Conservation (phyloP, 2,888 invertebrate species). For the Lycophotia porphyrea region DNA sequence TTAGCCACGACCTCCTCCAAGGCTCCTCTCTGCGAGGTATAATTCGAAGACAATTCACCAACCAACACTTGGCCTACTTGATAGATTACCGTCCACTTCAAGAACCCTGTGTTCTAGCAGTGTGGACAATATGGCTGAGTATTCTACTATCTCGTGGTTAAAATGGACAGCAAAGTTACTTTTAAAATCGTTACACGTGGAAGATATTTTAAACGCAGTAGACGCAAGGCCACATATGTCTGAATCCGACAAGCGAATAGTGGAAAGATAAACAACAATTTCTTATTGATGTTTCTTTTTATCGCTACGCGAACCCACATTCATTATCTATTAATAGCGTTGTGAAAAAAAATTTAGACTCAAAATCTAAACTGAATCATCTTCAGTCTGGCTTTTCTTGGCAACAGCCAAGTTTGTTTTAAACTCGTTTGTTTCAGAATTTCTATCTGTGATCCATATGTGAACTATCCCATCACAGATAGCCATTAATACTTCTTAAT, state of each 20-base stretch:
- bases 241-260: neutral
- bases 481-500: slow-evolving; percentile 1
- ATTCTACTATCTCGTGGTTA: too few relatives aligned
- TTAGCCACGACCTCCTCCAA: too few relatives aligned
- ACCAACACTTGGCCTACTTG: neutral
- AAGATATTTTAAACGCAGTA: slow-evolving; percentile 10
- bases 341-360: slow-evolving; percentile 18
- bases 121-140: neutral
- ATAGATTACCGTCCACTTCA: neutral
- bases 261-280: slow-evolving; percentile 26
- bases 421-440: neutral
- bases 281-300: neutral
- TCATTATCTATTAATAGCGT: slow-evolving; percentile 10
- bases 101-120: neutral
- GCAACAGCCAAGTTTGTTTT: slow-evolving; percentile 32
- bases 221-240: neutral
- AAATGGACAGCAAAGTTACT: neutral
- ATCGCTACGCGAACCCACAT: neutral
- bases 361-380: slow-evolving; percentile 31
- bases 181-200: slow-evolving; percentile 15
- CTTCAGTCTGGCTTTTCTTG: slow-evolving; percentile 34
- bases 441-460: neutral
- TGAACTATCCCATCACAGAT: neutral
- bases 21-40: too few relatives aligned
- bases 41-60: neutral